Conservation (phyloP, 2,888 invertebrate genomes). For the Odontothrips loti region DNA sequence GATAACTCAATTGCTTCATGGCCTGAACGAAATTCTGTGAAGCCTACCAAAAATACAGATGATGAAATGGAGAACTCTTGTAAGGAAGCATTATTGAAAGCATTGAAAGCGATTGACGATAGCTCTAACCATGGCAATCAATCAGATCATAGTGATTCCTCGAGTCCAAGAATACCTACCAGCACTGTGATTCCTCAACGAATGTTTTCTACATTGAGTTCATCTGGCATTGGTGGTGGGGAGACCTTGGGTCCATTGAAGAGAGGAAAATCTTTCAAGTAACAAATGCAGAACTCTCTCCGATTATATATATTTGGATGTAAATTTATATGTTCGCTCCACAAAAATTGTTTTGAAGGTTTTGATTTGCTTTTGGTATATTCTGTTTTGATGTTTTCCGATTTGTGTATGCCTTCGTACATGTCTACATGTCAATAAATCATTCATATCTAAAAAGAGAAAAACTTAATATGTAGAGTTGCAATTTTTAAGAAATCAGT, state of each 20-base stretch:
- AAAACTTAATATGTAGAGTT: too few species aligned
- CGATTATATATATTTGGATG: too few species aligned
- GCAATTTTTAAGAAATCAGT: too few species aligned
- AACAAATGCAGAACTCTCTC: too few species aligned
- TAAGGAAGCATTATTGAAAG: not conserved
- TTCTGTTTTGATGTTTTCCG: too few species aligned
- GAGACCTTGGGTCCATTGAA: not conserved
- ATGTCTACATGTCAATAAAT: too few species aligned
- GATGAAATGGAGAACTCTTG: not conserved
- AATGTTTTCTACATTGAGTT: not conserved
- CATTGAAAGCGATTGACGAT: not conserved
- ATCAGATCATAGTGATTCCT: not conserved
- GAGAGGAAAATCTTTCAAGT: not conserved
- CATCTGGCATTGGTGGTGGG: not conserved
- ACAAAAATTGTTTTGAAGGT: too few species aligned
- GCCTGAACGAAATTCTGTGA: not conserved
- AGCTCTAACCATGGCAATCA: not conserved
- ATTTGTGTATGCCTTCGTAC: too few species aligned
- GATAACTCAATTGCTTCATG: not conserved
- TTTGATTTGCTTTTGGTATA: too few species aligned
- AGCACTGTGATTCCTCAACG: not conserved
- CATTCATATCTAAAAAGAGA: too few species aligned
- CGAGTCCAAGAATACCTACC: not conserved
- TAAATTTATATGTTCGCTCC: too few species aligned
- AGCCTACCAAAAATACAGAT: not conserved